Evolutionary conservation across 2,797 vertebrate species (phyloP).

Genomic region (Acrocephalus scirpaceus): DNA sequence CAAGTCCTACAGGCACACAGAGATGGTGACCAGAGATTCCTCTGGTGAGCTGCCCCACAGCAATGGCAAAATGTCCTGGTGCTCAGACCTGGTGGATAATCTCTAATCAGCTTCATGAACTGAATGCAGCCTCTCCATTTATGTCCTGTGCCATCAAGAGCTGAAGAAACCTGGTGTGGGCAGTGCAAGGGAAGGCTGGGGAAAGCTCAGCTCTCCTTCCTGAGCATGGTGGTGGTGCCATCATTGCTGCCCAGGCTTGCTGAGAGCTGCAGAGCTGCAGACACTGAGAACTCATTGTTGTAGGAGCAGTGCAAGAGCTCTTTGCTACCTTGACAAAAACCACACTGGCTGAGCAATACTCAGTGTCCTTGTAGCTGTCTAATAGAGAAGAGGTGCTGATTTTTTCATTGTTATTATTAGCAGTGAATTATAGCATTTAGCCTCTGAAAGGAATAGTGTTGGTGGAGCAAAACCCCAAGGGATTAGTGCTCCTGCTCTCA

Average conservation of each 20-base stretch:
- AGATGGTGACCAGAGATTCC: not conserved
- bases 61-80: not conserved
- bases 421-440: not conserved
- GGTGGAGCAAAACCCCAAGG: not conserved
- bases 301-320: not conserved
- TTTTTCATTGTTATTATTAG: not conserved
- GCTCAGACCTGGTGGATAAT: not conserved
- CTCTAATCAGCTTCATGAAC: not conserved
- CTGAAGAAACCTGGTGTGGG: not conserved
- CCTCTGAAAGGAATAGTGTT: not conserved
- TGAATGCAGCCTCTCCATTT: not conserved
- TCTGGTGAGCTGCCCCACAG: not conserved
- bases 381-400: not conserved
- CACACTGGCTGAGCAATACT: not conserved
- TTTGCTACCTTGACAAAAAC: not conserved
- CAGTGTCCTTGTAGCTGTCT: not conserved
- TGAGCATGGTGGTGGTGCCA: fast-evolving
- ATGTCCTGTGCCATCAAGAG: not conserved
- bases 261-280: not conserved
- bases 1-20: not conserved
- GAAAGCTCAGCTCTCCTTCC: not conserved
- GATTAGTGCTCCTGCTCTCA: not conserved
- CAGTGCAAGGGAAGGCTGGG: not conserved
- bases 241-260: not conserved
- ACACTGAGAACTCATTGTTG: fast-evolving